Evolutionary conservation across 2,888 invertebrate genomes (phyloP).

Genomic region (Cryptophagus acutangulus): DNA sequence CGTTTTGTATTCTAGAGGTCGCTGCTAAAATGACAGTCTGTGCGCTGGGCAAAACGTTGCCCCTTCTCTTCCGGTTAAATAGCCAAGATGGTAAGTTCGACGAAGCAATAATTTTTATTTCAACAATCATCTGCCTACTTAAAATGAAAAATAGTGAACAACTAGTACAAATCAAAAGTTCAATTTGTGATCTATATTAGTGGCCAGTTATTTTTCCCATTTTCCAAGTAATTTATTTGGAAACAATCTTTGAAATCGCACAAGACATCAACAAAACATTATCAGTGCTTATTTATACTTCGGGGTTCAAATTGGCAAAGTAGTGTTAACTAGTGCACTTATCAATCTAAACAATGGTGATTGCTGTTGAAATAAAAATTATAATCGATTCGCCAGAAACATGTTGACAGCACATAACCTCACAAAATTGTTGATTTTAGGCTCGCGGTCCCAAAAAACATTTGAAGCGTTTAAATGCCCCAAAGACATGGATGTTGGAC

Average conservation of each 20-base stretch:
- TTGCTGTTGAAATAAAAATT: neutral
- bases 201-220: no score
- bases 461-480: conserved; percentile 97
- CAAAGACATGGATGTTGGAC: conserved; percentile 99
- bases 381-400: neutral
- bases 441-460: conserved; percentile 99
- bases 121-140: conserved; percentile 19
- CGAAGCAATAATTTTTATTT: conserved; percentile 15
- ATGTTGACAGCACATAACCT: conserved; percentile 10
- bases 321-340: no score
- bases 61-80: conserved; percentile 24
- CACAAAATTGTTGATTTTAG: conserved; percentile 50
- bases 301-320: no score
- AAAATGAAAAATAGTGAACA: neutral
- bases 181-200: no score
- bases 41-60: conserved; percentile 8
- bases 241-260: no score
- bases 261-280: no score
- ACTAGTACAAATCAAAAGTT: neutral
- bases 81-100: conserved; percentile 30
- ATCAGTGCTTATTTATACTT: no score
- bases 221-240: no score
- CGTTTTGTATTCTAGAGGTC: conserved; percentile 1
- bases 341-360: no score
- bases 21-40: neutral